Evolutionary conservation across 2,113 vertebrate species (phyloP), one percentile per base, ranked within the genome.

Genomic region (Trogon surrucura): DNA sequence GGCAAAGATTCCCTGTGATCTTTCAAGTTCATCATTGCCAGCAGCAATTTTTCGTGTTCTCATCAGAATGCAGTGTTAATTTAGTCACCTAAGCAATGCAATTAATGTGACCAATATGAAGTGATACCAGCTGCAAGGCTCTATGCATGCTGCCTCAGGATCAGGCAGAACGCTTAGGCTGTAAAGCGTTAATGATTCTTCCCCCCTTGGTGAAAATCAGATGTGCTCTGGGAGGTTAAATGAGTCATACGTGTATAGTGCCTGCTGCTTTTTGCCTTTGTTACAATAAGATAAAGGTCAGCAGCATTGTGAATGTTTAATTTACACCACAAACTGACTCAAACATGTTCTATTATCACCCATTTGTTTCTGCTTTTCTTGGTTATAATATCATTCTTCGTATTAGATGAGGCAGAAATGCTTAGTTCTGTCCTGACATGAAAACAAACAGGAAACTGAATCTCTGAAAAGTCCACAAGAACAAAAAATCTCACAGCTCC

Each of bases 91-190:
- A 48, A 57, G 6, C 36, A 36, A 38, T 20, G 30, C 29, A 69
- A 47, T 58, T 77, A 77, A 61, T 14, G 22, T 0, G 11, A 65
- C 41, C 13, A 20, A 4, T 11, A 17, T n/a, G 44, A 82, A 80
- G 56, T 3, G 0, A 36, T 15, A 57, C 26, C 22, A 69, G 11
- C 6, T 41, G 29, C 45, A 54, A 73, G 47, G 57, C 48, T 41
- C 11, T 41, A 12, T 47, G 0, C 23, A 17, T n/a, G 13, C 18
- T 0, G 0, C 48, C 56, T 25, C 45, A 45, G 58, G 53, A 56
- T 38, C 14, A 67, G 34, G 27, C 34, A 45, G 30, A 44, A 65
- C 6, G 4, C 6, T 51, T 38, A 23, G 29, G 36, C 47, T 75
- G 10, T n/a, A 27, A 65, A 60, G 32, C 0, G 2, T 30, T 45